Conservation (phyloP, 2,888 invertebrate genomes). For the Clivina fossor region DNA sequence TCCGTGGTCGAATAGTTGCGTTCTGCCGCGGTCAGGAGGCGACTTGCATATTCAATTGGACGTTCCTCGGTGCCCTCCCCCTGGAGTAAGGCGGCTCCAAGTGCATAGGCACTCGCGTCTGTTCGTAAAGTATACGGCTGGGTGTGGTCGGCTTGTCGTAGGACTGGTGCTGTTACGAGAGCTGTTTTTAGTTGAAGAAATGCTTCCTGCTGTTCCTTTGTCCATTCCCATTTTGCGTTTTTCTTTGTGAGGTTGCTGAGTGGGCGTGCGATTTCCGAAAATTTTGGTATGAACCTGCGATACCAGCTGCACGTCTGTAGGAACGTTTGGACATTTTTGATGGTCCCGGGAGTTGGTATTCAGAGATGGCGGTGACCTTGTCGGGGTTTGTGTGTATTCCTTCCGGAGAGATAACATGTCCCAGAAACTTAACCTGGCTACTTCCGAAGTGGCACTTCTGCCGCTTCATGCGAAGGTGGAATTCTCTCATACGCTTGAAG, state of each 20-base stretch:
- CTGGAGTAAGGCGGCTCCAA: constrained; percentile 24
- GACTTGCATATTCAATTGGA: constrained; percentile 29
- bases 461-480: background rate
- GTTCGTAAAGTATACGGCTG: constrained; percentile 6
- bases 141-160: constrained; percentile 1
- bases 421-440: constrained; percentile 1
- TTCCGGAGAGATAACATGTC: background rate
- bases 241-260: constrained; percentile 1
- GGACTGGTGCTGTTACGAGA: background rate
- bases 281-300: background rate
- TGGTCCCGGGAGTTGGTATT: constrained; percentile 2
- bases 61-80: constrained; percentile 18
- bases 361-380: background rate
- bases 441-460: background rate
- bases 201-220: background rate
- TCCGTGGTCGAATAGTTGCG: constrained; percentile 44
- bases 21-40: constrained; percentile 37
- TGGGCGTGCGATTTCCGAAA: background rate
- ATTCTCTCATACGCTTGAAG: background rate
- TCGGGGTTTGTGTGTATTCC: constrained; percentile 5
- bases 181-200: background rate
- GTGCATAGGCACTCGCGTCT: constrained; percentile 24
- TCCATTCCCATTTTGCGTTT: background rate
- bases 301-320: constrained; percentile 7
- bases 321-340: constrained; percentile 1